Conservation (phyloP, 2,797 vertebrate genomes). For the Sebastes kiyomatsui region DNA sequence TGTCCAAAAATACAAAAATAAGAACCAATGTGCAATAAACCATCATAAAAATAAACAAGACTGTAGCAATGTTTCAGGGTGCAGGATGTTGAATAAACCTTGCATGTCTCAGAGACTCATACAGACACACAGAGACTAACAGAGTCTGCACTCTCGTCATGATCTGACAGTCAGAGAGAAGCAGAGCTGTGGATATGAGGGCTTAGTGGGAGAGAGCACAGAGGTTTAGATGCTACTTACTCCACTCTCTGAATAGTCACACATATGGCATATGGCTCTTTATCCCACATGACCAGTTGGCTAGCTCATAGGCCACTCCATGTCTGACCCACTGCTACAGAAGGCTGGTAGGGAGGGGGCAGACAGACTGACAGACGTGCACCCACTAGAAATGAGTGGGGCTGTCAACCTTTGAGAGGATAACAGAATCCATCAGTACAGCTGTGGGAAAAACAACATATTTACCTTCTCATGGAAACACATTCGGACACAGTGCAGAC, state of each 20-base stretch:
- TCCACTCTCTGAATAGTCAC: slow-evolving; percentile 13
- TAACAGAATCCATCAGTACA: not conserved
- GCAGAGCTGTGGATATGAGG: not conserved
- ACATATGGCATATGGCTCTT: slow-evolving; percentile 28
- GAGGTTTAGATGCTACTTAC: slow-evolving; percentile 17
- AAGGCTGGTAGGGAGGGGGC: not conserved
- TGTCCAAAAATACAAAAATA: not conserved
- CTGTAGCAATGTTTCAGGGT: too few relatives aligned
- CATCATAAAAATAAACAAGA: not conserved
- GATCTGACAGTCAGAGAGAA: not conserved
- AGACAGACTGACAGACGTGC: not conserved
- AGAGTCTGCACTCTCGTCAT: not conserved
- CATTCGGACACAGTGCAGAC: not conserved
- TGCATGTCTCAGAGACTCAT: not conserved
- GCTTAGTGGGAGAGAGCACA: slow-evolving; percentile 24
- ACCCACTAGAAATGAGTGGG: not conserved
- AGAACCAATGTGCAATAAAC: not conserved
- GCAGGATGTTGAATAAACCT: too few relatives aligned
- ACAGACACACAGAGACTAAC: not conserved
- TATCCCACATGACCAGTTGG: slow-evolving; percentile 31
- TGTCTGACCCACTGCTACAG: slow-evolving; percentile 23
- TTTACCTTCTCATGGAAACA: not conserved
- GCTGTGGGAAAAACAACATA: slow-evolving; percentile 7
- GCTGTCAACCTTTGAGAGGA: slow-evolving; percentile 7
- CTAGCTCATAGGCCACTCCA: slow-evolving; percentile 20